Percentiles rank a stretch among this genome's conserved stretches.
phyloP scores from a whole-genome alignment of 2,113 vertebrate genomes.

The Pelobates fuscus region DNA sequence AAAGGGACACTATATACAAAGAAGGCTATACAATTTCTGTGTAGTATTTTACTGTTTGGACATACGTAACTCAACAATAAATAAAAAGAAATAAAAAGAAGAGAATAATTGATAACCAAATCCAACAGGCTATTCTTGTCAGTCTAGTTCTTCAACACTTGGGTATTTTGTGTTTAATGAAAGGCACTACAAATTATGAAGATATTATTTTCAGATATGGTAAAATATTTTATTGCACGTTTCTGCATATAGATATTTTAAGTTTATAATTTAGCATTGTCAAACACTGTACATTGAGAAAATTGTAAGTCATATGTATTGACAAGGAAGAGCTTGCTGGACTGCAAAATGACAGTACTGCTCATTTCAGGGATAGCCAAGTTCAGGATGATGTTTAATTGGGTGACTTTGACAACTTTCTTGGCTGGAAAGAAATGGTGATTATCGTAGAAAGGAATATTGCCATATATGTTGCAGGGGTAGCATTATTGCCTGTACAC shows the following conservation, averaged over 20 bases:
- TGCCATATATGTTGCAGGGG: neutral
- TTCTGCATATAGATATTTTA: neutral
- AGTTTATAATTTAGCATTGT: slow-evolving; percentile 1
- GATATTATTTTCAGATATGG: neutral
- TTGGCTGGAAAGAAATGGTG: slow-evolving; percentile 38
- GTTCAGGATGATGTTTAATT: slow-evolving; percentile 44
- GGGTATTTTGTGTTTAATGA: too few species aligned
- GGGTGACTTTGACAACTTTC: slow-evolving; percentile 35
- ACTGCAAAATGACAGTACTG: slow-evolving; percentile 28
- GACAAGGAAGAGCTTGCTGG: slow-evolving; percentile 32
- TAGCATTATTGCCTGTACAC: neutral
- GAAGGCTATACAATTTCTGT: too few species aligned
- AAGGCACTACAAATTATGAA: neutral
- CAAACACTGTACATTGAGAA: neutral
- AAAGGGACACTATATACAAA: too few species aligned
- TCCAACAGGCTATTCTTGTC: too few species aligned
- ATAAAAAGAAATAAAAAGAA: too few species aligned
- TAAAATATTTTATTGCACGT: neutral
- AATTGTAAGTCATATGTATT: slow-evolving; percentile 11
- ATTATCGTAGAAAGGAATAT: slow-evolving; percentile 42
- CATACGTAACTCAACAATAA: too few species aligned
- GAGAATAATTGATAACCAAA: too few species aligned
- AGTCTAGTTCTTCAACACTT: too few species aligned
- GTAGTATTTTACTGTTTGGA: too few species aligned
- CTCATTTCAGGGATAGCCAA: slow-evolving; percentile 39